phyloP scores from a whole-genome alignment of 2,113 vertebrate genomes.

The Fregata magnificens region DNA sequence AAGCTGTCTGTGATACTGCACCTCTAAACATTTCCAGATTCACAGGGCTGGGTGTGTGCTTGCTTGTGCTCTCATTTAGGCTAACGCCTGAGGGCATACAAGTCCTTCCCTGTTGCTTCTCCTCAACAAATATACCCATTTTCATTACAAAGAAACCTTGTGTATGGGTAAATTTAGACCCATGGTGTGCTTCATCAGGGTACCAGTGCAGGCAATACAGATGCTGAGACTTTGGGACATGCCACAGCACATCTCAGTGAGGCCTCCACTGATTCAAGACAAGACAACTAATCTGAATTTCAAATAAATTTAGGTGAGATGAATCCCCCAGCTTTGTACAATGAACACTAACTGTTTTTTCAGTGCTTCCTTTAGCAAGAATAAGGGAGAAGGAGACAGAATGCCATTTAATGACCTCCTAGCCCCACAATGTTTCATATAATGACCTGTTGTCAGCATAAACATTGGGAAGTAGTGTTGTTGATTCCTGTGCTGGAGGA shows the following conservation, averaged over 20 bases:
- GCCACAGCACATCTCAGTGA: background rate
- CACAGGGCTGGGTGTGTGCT: background rate
- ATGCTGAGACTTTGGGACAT: background rate
- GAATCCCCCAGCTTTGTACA: background rate
- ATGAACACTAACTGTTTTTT: background rate
- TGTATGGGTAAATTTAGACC: background rate
- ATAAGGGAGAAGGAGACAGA: accelerated
- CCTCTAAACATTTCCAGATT: background rate
- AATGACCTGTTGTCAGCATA: background rate
- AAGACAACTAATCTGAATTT: background rate
- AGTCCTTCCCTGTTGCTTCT: background rate
- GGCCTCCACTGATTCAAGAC: background rate
- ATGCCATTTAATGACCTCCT: background rate
- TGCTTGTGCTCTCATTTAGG: background rate
- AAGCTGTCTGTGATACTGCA: background rate
- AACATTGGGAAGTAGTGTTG: background rate
- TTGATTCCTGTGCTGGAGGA: background rate
- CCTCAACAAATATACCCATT: background rate
- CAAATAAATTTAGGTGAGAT: background rate
- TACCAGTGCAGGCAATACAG: background rate
- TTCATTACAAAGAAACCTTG: background rate
- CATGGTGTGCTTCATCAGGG: background rate
- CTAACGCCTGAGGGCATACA: background rate
- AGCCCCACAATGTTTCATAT: accelerated
- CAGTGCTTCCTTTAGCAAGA: background rate